A percentile compares a stretch with the other conserved stretches of the same genome.
phyloP scores from a whole-genome alignment of 2,113 vertebrate genomes.

The Buteo buteo region DNA sequence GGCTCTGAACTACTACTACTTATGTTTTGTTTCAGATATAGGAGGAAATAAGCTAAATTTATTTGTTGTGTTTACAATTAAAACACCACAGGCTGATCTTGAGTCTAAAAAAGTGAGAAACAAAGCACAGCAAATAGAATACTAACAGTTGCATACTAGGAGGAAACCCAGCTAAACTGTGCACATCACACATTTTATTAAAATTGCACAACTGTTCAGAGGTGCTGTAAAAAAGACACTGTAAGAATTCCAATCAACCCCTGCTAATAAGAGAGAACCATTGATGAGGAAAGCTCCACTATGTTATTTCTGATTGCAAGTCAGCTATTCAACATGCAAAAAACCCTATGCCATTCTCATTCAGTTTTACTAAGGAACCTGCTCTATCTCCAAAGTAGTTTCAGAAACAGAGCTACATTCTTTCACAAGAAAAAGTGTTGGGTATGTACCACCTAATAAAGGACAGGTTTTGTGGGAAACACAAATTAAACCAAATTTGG shows the following conservation, averaged over 20 bases:
- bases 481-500: neutral
- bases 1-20: neutral
- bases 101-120: neutral
- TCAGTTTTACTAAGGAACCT: neutral
- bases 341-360: neutral
- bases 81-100: neutral
- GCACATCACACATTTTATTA: neutral
- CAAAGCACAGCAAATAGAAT: neutral
- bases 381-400: neutral
- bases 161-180: neutral
- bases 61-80: neutral
- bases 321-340: neutral
- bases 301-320: neutral
- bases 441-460: neutral
- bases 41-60: neutral
- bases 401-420: neutral
- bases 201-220: neutral
- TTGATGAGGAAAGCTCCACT: neutral
- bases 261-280: neutral
- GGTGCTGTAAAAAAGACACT: neutral
- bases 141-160: neutral
- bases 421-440: neutral
- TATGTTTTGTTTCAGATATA: neutral
- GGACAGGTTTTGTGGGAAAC: neutral
- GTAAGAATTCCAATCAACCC: neutral